Evolutionary conservation across 2,888 invertebrate genomes (phyloP), one percentile per base, ranked within the genome.

Genomic region (Drosophila paucipuncta): DNA sequence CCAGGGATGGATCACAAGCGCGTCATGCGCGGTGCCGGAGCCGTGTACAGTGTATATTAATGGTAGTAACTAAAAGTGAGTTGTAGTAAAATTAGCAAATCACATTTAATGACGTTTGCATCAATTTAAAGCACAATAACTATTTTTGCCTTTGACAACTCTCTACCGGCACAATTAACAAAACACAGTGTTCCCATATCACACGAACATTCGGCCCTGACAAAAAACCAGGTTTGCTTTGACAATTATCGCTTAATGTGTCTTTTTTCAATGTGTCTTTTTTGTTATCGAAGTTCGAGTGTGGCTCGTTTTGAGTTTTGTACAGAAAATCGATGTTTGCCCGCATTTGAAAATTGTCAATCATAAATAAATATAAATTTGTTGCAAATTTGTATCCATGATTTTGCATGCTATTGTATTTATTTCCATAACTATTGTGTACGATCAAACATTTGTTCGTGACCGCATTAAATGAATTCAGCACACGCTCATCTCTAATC

Each of bases 11-110:
- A 69, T 66, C 41, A 68, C 59, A 62, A 81, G 82, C 81, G 81
- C 81, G 81, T 79, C 80, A 80, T 80, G 82, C 80, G 80, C 80
- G 82, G 73, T 69, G 73, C 81, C 78, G 78, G 78, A 78, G 60
- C 68, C 31, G 64, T 64, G 39, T 54, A 52, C 30, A 54, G 49
- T 66, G 61, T 65, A 58, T 73, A 73, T 59, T 63, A 68, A 73
- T 58, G 43, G 16, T 28, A 68, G 16, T 43, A 58, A 37, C 25
- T n/a, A 54, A 53, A 39, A 10, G 10, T 30, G n/a, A 25, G 11
- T 16, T 50, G 22, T 30, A 39, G 31, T 4, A 30, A 28, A 60
- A 25, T 28, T 49, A 11, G 43, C 16, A 30, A 11, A 35, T 50
- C 30, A 10, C n/a, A 49, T 67, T 64, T 25, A 59, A 37, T 13